Evolutionary conservation across 1,140 invertebrate genomes (phyloP).

Genomic region (Polyergus mexicanus): DNA sequence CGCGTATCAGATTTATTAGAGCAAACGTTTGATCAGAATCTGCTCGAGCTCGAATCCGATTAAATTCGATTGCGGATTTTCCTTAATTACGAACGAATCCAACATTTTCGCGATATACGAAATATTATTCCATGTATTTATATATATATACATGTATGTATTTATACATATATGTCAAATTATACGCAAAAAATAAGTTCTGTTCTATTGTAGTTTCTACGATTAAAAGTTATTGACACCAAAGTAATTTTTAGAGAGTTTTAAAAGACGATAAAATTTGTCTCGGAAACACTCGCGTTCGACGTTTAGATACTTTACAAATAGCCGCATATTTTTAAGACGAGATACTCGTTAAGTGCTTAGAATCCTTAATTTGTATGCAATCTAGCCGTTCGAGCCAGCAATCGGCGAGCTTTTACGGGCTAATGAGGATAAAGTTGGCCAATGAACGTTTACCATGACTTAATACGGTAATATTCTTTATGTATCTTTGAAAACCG

Average conservation of each 20-base stretch:
- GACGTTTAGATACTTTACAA: background rate
- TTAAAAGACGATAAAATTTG: constrained; percentile 1
- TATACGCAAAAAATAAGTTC: background rate
- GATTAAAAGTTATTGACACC: background rate
- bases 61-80: background rate
- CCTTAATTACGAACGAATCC: background rate
- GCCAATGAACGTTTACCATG: background rate
- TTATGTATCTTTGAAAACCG: background rate
- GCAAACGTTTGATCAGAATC: background rate
- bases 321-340: background rate
- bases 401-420: background rate
- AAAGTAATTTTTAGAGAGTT: constrained; percentile 5
- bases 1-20: background rate
- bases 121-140: background rate
- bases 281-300: background rate
- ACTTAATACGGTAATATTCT: constrained; percentile 23
- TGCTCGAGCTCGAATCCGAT: background rate
- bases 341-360: background rate
- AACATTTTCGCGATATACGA: background rate
- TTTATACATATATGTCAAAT: background rate
- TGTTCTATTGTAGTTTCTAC: background rate
- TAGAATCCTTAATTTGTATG: constrained; percentile 1
- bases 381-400: background rate
- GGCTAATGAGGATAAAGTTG: constrained; percentile 16
- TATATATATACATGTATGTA: no score